A percentile compares a stretch with the other conserved stretches of the same genome.
phyloP scores from a whole-genome alignment of 2,888 invertebrate genomes.

The Heliothis peltigera region DNA sequence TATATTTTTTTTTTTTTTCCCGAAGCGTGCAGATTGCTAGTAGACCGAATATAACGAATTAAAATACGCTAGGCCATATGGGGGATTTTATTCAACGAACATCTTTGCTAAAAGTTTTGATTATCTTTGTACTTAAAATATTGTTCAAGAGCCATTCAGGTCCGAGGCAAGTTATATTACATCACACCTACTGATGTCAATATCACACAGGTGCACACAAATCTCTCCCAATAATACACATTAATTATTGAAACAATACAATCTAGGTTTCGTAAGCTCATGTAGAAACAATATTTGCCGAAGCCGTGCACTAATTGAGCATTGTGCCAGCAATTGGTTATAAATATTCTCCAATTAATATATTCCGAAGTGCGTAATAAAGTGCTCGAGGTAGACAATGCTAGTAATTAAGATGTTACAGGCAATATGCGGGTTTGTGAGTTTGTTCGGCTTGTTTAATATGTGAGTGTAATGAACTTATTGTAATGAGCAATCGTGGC shows the following conservation, averaged over 20 bases:
- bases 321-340: conserved; percentile 38
- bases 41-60: too few relatives aligned
- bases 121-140: neutral
- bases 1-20: too few relatives aligned
- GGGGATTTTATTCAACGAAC: too few relatives aligned
- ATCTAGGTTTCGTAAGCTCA: conserved; percentile 26
- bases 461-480: conserved; percentile 42
- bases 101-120: too few relatives aligned
- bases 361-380: conserved; percentile 37
- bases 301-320: conserved; percentile 36
- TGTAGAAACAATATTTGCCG: conserved; percentile 32
- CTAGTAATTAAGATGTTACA: conserved; percentile 42
- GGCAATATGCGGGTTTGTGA: conserved; percentile 28
- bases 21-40: too few relatives aligned
- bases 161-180: neutral
- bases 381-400: conserved; percentile 37
- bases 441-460: conserved; percentile 11
- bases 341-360: conserved; percentile 48
- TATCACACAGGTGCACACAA: conserved; percentile 33
- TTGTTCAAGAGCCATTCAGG: neutral
- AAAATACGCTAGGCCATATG: too few relatives aligned
- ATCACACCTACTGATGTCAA: conserved; percentile 16
- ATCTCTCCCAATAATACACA: conserved; percentile 38
- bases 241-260: conserved; percentile 47
- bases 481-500: conserved; percentile 36